Conservation (phyloP, 2,113 vertebrate species). For the Phylloscopus trochiloides region DNA sequence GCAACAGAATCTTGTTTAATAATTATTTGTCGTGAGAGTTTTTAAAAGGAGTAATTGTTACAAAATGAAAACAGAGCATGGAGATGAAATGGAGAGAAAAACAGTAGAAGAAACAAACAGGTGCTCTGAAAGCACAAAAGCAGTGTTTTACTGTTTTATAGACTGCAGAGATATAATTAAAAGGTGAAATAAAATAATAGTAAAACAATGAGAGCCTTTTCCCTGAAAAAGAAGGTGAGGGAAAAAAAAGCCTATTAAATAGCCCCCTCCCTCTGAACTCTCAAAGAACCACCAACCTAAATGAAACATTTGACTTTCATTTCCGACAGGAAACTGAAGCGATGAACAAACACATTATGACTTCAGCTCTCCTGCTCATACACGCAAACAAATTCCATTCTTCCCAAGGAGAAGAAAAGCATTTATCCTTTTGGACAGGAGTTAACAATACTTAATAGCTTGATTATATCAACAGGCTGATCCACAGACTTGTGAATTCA, state of each 20-base stretch:
- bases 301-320: constrained; percentile 46
- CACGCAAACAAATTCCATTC: constrained; percentile 29
- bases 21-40: not conserved
- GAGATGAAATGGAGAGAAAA: not conserved
- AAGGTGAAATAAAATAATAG: not conserved
- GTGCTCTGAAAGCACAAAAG: not conserved
- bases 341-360: constrained; percentile 1
- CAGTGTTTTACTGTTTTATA: not conserved
- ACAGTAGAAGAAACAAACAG: not conserved
- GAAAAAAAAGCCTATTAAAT: not conserved
- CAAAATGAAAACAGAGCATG: not conserved
- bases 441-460: constrained; percentile 37
- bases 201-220: not conserved
- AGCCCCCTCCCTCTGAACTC: not conserved
- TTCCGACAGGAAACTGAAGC: constrained; percentile 35
- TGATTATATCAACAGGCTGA: constrained; percentile 47
- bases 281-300: constrained; percentile 9
- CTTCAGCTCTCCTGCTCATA: not conserved
- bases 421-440: constrained; percentile 28
- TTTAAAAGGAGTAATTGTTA: not conserved
- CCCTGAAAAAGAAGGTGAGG: not conserved
- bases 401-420: constrained; percentile 42
- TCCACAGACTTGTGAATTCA: constrained; percentile 45
- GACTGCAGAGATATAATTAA: not conserved
- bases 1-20: not conserved